A percentile compares a stretch with the other conserved stretches of the same genome.
phyloP scores from a whole-genome alignment of 2,113 vertebrate genomes.

The Calidris pygmaea region DNA sequence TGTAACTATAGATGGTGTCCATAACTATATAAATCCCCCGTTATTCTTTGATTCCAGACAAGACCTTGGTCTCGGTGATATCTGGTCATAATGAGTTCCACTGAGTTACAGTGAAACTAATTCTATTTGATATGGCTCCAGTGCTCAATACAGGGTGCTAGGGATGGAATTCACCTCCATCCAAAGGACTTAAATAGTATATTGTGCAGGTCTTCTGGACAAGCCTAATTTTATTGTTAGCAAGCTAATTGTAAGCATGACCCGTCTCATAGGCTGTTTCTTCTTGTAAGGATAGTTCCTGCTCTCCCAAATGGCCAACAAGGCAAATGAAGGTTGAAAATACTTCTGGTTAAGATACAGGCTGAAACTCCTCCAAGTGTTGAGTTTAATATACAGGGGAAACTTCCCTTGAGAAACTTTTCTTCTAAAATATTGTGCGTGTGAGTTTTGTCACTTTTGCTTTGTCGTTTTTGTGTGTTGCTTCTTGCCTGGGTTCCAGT shows the following conservation, averaged over 20 bases:
- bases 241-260: not conserved
- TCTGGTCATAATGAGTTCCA: not conserved
- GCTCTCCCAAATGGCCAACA: not conserved
- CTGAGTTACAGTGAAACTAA: not conserved
- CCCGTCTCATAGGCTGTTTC: not conserved
- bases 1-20: constrained; percentile 3
- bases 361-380: not conserved
- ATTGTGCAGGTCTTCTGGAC: not conserved
- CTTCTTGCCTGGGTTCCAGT: not conserved
- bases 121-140: not conserved
- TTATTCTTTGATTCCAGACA: constrained; percentile 9
- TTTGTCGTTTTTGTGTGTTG: not conserved
- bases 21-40: not conserved
- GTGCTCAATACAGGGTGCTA: not conserved
- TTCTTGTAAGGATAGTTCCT: not conserved
- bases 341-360: not conserved
- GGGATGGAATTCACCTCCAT: not conserved
- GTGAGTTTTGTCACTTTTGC: not conserved
- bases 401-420: not conserved
- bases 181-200: not conserved
- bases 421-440: not conserved
- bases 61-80: not conserved
- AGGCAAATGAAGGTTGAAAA: not conserved
- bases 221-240: not conserved
- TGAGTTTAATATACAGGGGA: not conserved